These are phyloP conservation scores for Sylvicola fuscatus DNA, from an alignment of 2,888 invertebrate genomes.

Conservation along the genomic window DNA sequence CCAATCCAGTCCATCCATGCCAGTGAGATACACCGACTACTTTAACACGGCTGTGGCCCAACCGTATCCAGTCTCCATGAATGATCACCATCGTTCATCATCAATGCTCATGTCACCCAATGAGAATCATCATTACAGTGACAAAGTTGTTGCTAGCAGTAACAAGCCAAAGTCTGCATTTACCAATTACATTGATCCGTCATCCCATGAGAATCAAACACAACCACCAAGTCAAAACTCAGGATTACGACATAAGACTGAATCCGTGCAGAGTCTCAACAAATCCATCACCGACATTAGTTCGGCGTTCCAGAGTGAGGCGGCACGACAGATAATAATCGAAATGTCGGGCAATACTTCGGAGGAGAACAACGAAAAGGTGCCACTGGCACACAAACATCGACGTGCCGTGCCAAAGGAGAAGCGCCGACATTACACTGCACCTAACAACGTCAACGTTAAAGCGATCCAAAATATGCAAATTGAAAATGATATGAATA, in stretches of 20 bases:
- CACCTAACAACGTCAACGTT: constrained; percentile 51
- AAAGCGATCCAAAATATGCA: constrained; percentile 38
- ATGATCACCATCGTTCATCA: constrained; percentile 10
- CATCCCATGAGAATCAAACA: constrained; percentile 1
- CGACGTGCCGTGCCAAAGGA: constrained; percentile 57
- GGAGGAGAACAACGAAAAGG: constrained; percentile 26
- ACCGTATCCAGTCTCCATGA: constrained; percentile 12
- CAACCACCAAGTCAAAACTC: constrained; percentile 4
- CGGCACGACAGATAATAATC: constrained; percentile 67
- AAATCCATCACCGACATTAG: constrained; percentile 36
- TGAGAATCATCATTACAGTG: neutral
- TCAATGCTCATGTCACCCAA: too few relatives aligned
- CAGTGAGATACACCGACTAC: constrained; percentile 11
- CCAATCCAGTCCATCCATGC: constrained; percentile 6
- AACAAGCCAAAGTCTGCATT: neutral
- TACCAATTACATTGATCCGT: neutral
- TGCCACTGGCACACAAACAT: constrained; percentile 33
- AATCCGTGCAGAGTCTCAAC: constrained; percentile 23
- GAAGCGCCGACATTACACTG: constrained; percentile 71
- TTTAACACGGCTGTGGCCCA: constrained; percentile 9
- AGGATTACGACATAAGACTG: constrained; percentile 15
- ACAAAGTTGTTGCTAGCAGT: neutral
- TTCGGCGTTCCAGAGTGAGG: constrained; percentile 70
- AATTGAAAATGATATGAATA: constrained; percentile 25
- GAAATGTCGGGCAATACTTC: constrained; percentile 39